Conservation (phyloP, 2,797 vertebrate species). For the Micrastur ruficollis region DNA sequence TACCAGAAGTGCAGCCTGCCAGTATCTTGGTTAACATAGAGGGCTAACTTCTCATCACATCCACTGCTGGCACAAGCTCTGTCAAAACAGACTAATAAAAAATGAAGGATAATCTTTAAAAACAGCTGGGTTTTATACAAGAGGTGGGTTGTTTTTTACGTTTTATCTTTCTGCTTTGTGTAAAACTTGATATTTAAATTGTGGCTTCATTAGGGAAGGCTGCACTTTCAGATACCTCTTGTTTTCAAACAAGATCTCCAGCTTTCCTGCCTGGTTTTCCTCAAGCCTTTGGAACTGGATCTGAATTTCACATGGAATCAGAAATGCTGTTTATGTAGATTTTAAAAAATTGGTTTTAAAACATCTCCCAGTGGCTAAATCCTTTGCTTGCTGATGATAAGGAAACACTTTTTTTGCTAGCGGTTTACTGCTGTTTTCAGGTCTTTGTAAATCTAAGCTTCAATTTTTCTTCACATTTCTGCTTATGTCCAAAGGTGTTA, state of each 20-base stretch:
- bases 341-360: background rate
- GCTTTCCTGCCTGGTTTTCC: background rate
- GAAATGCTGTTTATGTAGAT: background rate
- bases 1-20: background rate
- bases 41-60: background rate
- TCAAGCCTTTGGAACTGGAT: background rate
- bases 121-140: background rate
- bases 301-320: background rate
- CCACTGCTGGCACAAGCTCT: background rate
- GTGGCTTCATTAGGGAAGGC: background rate
- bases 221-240: background rate
- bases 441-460: slow-evolving; percentile 22
- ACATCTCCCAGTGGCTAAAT: background rate
- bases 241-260: background rate
- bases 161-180: background rate
- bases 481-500: slow-evolving; percentile 3
- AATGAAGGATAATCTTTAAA: background rate
- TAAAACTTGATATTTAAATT: background rate
- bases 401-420: background rate
- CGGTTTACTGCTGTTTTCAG: background rate
- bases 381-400: slow-evolving; percentile 18
- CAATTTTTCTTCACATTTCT: slow-evolving; percentile 5
- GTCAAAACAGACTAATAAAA: background rate
- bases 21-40: background rate
- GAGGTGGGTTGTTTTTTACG: background rate